These are phyloP conservation scores for Phyllostomus hastatus DNA, from an alignment of 2,113 vertebrate genomes.

Conservation along the genomic window DNA sequence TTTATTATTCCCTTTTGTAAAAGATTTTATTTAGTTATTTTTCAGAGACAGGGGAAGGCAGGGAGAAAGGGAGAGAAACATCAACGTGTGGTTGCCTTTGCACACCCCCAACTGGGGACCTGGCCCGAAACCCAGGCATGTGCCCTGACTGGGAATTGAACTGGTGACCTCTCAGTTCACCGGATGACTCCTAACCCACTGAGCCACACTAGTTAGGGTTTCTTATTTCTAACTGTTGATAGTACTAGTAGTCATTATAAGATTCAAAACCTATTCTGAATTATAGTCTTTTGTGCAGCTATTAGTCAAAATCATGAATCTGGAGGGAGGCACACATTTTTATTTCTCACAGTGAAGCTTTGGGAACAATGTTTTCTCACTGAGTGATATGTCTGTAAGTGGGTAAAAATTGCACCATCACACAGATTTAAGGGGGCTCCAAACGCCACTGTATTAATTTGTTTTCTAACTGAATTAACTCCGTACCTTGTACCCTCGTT, in stretches of 20 bases:
- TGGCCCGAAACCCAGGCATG: no score
- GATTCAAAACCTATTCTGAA: not conserved
- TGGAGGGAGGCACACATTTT: not conserved
- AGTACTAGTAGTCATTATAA: not conserved
- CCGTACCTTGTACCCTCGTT: not conserved
- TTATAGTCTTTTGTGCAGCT: not conserved
- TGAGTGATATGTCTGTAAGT: not conserved
- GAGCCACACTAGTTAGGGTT: not conserved
- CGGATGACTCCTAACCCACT: no score
- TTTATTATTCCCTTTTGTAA: not conserved
- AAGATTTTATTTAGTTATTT: no score
- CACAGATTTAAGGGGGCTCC: not conserved
- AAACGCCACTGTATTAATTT: not conserved
- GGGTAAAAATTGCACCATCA: not conserved
- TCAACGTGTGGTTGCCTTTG: no score
- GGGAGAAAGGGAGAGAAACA: no score
- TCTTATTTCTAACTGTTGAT: not conserved
- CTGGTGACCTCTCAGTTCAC: no score
- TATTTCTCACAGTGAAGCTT: not conserved
- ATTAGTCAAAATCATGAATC: not conserved
- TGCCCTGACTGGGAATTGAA: no score
- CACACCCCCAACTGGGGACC: no score
- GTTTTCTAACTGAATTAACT: not conserved
- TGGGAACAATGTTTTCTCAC: not conserved
- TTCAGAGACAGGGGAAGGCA: no score